Base-by-base conservation (phyloP, 2,888 invertebrate genomes). In the Temnothorax ravouxi region DNA sequence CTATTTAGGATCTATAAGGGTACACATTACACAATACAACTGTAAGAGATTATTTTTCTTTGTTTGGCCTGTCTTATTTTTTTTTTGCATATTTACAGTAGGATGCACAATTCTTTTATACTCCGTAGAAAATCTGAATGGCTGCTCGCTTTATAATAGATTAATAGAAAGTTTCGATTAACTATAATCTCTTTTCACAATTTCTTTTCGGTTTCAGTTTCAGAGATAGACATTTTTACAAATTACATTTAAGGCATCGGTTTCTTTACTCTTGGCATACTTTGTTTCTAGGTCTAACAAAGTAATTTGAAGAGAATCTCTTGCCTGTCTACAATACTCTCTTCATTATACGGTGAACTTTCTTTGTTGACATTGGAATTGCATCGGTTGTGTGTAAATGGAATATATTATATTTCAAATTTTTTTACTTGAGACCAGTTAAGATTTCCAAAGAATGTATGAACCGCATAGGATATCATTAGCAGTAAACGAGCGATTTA, bases 231-330 rank as follows among this genome's bases (percentile, higher is more conserved):
- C 47, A 80, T 72, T 52, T 59, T 75, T 86, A 64, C 11, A 13
- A 69, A 54, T 41, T 62, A 11, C 64, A 61, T 5, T 47, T 59
- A 29, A 59, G 59, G 56, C 71, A 41, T 66, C 15, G 47, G 25
- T 52, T 82, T 83, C 79, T 83, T 87, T 83, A 88, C 84, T 87
- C 56, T 83, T 82, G 87, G 85, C 84, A 83, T 86, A 54, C 91
- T 90, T 91, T 92, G 86, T 91, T 93, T 92, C 84, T 93, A 93
- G 93, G 92, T 93, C 90, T 92, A 93, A 93, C 93, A 93, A 91
- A 93, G 86, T 93, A 89, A 93, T 93, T 91, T 93, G 93, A 93
- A 90, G 92, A 91, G 89, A 90, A 91, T 87, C 80, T 86, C 87
- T 88, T 88, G 85, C 84, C 85, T 84, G 88, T 81, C 87, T 84